phyloP scores from a whole-genome alignment of 2,113 vertebrate species.

The Gallinago undulata region DNA sequence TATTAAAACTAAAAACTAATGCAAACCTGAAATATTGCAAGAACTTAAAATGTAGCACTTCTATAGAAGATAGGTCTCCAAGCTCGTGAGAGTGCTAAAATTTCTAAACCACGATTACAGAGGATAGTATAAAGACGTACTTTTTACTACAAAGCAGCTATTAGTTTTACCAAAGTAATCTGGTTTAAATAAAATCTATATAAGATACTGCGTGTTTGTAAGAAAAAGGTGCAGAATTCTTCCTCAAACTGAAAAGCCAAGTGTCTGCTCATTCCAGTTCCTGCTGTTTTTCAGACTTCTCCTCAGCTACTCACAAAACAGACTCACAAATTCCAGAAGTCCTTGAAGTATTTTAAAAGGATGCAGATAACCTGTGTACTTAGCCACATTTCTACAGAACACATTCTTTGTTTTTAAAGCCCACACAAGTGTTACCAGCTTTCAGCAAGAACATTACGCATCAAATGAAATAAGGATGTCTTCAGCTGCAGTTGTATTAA shows the following conservation, averaged over 20 bases:
- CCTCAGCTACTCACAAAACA: not conserved
- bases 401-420: not conserved
- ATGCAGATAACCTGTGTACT: not conserved
- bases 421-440: not conserved
- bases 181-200: not conserved
- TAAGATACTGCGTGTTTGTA: accelerated
- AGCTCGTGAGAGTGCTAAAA: not conserved
- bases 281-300: not conserved
- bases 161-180: not conserved
- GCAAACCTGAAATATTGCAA: not conserved
- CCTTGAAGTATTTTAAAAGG: not conserved
- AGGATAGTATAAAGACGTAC: not conserved
- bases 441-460: not conserved
- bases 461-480: not conserved
- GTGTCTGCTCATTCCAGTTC: not conserved
- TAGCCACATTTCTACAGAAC: not conserved
- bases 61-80: not conserved
- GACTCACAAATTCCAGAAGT: not conserved
- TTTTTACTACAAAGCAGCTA: not conserved
- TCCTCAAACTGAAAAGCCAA: not conserved
- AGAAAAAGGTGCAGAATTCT: not conserved
- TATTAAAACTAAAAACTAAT: not conserved
- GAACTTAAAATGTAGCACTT: not conserved
- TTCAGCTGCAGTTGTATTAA: not conserved
- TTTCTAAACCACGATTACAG: not conserved